Base-by-base conservation (phyloP, 2,888 invertebrate genomes). In the Torymus tubicola region DNA sequence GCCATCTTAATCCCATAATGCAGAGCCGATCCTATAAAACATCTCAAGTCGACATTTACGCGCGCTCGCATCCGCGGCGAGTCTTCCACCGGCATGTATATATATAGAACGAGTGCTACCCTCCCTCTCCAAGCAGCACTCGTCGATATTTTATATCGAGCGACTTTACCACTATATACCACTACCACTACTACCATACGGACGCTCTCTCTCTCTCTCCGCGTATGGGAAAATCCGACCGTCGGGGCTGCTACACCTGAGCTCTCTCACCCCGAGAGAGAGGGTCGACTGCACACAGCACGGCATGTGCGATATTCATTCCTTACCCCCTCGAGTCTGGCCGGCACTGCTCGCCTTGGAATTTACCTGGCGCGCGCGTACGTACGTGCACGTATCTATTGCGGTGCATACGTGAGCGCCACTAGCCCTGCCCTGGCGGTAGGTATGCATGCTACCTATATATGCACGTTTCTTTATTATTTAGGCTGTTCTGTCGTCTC, bases 131-230 rank as follows among this genome's bases (percentile, higher is more conserved):
- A 0, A 8, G 42, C 3, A 1, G 53, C 0, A 61, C 78, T 73
- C 72, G 68, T 73, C 78, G 72, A 78, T 73, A 72, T 72, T 78
- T 67, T 72, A 72, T 78, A 61, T 78, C 71, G 67, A 78, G 65
- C 78, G 60, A 64, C 58, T 63, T 50, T 31, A 58, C n/a, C 31
- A 13, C n/a, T n/a, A 3, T 65, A 12, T 18, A 18, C 4, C 14
- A 11, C 53, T 18, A 12, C 10, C 63, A 3, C 57, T 57, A 55
- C 65, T 4, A 31, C 31, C 31, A 42, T 42, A 42, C 42, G 31
- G 67, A 21, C 57, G 58, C 14, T 18, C 52, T 8, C 64, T 63
- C 63, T 16, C 64, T 21, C 21, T 21, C 21, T 21, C 31, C n/a
- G n/a, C n/a, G 10, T 57, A 68, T 10, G 60, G 31, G 70, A 67